Evolutionary conservation across 2,888 invertebrate species (phyloP).

Genomic region (Herminia tarsipennalis): DNA sequence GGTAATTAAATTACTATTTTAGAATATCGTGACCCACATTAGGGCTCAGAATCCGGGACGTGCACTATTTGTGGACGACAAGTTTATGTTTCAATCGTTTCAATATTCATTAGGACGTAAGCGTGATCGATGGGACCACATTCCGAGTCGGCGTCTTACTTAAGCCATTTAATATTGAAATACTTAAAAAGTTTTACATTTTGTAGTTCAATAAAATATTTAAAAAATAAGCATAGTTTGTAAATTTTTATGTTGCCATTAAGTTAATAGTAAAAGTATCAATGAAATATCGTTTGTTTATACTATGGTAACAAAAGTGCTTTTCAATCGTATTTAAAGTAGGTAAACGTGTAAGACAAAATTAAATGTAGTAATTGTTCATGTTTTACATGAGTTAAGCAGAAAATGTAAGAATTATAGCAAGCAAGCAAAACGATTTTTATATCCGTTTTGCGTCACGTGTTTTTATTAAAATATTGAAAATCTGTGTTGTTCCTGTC

Average conservation of each 20-base stretch:
- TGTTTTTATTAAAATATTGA: conserved; percentile 41
- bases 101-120: conserved; percentile 32
- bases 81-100: conserved; percentile 19
- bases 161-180: conserved; percentile 22
- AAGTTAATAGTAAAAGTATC: no score
- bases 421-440: conserved; percentile 26
- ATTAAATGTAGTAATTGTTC: no score
- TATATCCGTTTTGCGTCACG: conserved; percentile 39
- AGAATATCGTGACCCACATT: conserved; percentile 26
- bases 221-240: background rate
- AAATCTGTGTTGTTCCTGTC: conserved; percentile 53
- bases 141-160: conserved; percentile 19
- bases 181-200: no score
- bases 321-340: no score
- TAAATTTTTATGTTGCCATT: no score
- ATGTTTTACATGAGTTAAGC: no score
- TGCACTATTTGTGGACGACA: conserved; percentile 18
- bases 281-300: no score
- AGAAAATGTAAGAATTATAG: conserved; percentile 18
- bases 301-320: no score
- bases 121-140: conserved; percentile 29
- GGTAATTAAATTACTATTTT: no score
- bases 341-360: no score
- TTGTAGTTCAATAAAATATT: conserved; percentile 1
- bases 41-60: conserved; percentile 25